These are phyloP conservation scores for Platichthys stellatus DNA, from an alignment of 2,113 vertebrate species.

Conservation along the genomic window DNA sequence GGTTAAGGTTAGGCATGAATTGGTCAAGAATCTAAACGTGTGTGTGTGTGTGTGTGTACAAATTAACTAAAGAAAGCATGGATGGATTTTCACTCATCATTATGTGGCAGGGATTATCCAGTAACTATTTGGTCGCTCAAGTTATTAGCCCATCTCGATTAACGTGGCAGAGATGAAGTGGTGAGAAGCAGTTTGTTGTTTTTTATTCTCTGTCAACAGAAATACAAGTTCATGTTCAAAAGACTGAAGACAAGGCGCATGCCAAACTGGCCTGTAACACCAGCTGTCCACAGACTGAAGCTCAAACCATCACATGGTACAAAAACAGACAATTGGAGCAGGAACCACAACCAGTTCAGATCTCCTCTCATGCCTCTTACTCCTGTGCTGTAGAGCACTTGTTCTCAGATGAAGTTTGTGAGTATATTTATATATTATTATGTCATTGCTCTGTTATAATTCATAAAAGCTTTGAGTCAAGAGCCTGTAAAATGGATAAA, in stretches of 20 bases:
- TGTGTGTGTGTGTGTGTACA: too few relatives aligned
- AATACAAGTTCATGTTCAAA: not conserved
- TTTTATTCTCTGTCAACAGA: not conserved
- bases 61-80: too few relatives aligned
- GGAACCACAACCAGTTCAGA: not conserved
- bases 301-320: constrained; percentile 16
- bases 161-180: not conserved
- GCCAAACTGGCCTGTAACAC: not conserved
- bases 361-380: accelerated
- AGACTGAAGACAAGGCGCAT: not conserved
- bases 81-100: not conserved
- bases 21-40: too few relatives aligned
- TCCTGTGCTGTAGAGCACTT: constrained; percentile 26
- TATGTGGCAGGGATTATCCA: not conserved
- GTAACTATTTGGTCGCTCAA: too few relatives aligned
- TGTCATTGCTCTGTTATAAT: too few relatives aligned
- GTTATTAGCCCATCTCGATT: not conserved
- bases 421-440: not conserved
- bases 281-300: constrained; percentile 17
- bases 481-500: too few relatives aligned
- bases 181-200: not conserved
- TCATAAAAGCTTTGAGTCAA: not conserved
- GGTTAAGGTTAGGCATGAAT: too few relatives aligned
- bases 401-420: constrained; percentile 13
- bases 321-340: not conserved